Percentiles rank a stretch among this genome's conserved stretches.
Conservation (phyloP, 2,113 vertebrate species). For the Conger conger region DNA sequence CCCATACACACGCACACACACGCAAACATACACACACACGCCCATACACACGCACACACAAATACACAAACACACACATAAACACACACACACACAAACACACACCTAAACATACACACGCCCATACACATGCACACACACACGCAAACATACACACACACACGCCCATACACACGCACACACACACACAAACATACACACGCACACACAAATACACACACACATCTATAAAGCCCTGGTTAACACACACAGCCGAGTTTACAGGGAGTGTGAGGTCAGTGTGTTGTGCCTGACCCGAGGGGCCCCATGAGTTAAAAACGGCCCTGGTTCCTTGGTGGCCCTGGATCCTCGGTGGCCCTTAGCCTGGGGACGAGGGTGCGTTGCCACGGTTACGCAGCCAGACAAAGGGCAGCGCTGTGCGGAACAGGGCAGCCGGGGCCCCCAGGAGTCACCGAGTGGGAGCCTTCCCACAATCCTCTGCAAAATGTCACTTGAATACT, state of each 20-base stretch:
- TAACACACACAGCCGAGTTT: background rate
- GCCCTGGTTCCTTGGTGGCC: background rate
- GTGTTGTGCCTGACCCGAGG: background rate
- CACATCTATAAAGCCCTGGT: background rate
- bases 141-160: no score
- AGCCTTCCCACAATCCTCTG: background rate
- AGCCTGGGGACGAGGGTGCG: background rate
- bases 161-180: no score
- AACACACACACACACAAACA: background rate
- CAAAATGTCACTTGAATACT: conserved; percentile 6
- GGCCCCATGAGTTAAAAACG: background rate
- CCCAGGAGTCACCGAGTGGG: background rate
- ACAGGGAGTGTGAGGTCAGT: no score
- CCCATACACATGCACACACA: no score
- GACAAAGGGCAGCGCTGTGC: background rate
- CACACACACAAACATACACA: no score
- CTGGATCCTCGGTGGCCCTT: background rate
- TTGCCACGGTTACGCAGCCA: background rate
- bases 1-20: background rate
- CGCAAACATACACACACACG: background rate
- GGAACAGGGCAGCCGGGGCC: background rate
- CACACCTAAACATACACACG: background rate
- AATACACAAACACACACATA: background rate
- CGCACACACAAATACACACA: no score
- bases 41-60: background rate